Evolutionary conservation across 2,113 vertebrate species (phyloP).

Genomic region (Mirza zaza): DNA sequence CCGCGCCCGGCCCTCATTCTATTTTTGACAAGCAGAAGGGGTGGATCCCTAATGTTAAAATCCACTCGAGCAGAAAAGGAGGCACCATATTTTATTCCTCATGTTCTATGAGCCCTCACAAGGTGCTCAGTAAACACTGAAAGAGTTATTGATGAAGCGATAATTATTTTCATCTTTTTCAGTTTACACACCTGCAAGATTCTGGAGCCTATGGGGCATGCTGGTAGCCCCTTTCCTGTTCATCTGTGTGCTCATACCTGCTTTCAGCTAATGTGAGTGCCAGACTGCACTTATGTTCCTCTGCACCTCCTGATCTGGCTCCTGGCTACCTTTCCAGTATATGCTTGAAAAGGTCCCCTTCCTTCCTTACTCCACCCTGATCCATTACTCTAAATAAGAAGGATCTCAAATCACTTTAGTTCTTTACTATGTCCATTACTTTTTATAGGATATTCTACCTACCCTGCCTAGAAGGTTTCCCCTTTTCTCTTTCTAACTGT

Average conservation of each 20-base stretch:
- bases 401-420: neutral
- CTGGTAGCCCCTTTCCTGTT: neutral
- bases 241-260: neutral
- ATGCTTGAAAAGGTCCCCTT: neutral
- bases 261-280: neutral
- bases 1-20: too few relatives aligned
- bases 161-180: constrained; percentile 30
- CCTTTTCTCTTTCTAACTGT: neutral
- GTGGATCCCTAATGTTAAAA: neutral
- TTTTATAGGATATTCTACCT: neutral
- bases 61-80: neutral
- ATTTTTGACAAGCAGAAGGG: neutral
- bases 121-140: neutral
- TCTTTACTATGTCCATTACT: neutral
- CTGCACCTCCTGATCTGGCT: neutral
- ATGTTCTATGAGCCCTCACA: neutral
- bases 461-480: neutral
- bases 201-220: neutral
- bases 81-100: neutral
- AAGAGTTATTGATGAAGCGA: neutral
- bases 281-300: neutral
- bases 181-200: neutral
- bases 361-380: neutral
- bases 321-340: neutral
- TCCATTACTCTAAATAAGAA: neutral